These are phyloP conservation scores for Dendrolimus kikuchii DNA, from an alignment of 1,140 invertebrate genomes.

Conservation along the genomic window DNA sequence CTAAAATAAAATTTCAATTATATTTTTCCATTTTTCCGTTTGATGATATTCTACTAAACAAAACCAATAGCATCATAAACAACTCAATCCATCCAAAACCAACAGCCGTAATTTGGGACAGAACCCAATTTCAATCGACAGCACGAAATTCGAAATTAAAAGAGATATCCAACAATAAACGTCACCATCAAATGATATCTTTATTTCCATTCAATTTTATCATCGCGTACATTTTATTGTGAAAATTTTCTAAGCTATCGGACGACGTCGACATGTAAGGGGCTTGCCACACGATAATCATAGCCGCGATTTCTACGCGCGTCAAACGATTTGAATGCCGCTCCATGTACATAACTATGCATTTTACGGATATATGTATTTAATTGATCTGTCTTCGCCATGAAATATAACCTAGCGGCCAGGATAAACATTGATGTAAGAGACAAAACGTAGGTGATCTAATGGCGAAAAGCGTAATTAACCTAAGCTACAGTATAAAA, in stretches of 20 bases:
- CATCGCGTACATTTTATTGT: conserved; percentile 55
- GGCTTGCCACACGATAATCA: conserved; percentile 6
- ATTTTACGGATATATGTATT: too few species aligned
- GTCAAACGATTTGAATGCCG: not conserved
- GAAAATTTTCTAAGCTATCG: conserved; percentile 57
- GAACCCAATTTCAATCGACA: not conserved
- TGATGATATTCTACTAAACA: too few species aligned
- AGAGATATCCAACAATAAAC: conserved; percentile 18
- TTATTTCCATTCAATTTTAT: conserved; percentile 44
- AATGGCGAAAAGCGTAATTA: too few species aligned
- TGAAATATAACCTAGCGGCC: too few species aligned
- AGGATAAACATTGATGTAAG: too few species aligned
- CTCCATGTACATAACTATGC: not conserved
- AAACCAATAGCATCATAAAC: not conserved
- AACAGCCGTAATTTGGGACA: not conserved
- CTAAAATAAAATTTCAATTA: too few species aligned
- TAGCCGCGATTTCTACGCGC: not conserved
- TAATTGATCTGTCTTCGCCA: too few species aligned
- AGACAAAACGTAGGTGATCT: too few species aligned
- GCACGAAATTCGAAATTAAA: conserved; percentile 16
- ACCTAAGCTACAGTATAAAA: too few species aligned
- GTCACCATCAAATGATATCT: conserved; percentile 36
- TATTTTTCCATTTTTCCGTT: too few species aligned
- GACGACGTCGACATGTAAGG: conserved; percentile 39
- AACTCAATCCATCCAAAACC: not conserved